These are phyloP conservation scores for Tryphoninae sp. DNA, from an alignment of 2,888 invertebrate genomes.

Conservation along the genomic window DNA sequence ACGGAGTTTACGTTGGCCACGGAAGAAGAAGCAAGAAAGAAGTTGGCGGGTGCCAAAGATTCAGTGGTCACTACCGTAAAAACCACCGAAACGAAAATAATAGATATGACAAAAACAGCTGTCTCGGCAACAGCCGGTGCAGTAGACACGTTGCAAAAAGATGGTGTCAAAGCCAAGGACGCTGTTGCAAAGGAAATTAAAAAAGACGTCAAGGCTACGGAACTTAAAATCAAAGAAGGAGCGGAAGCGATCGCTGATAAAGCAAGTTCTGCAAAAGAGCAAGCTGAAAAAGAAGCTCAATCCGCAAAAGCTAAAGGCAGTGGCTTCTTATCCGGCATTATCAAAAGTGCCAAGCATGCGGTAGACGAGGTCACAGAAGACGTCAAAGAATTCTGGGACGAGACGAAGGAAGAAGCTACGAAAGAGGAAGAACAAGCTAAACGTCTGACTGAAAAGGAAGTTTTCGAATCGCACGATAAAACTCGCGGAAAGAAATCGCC, in stretches of 20 bases:
- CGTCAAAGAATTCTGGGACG: slow-evolving; percentile 69
- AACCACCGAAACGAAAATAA: slow-evolving; percentile 58
- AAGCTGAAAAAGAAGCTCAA: slow-evolving; percentile 73
- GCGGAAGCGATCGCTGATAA: slow-evolving; percentile 35
- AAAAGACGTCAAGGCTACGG: slow-evolving; percentile 40
- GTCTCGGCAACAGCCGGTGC: slow-evolving; percentile 8
- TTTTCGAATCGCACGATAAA: slow-evolving; percentile 51
- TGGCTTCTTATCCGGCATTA: slow-evolving; percentile 70
- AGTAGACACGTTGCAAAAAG: slow-evolving; percentile 42
- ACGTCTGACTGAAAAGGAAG: slow-evolving; percentile 44
- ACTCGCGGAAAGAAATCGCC: slow-evolving; percentile 27
- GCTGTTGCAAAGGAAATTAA: slow-evolving; percentile 40
- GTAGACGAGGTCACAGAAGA: slow-evolving; percentile 63
- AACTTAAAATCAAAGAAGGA: slow-evolving; percentile 51
- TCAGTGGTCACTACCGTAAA: slow-evolving; percentile 53
- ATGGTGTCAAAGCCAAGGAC: slow-evolving; percentile 34
- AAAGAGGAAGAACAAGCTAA: slow-evolving; percentile 55
- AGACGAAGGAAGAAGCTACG: slow-evolving; percentile 64
- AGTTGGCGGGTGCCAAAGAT: slow-evolving; percentile 34
- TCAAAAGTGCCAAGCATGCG: slow-evolving; percentile 71
- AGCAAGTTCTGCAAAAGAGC: slow-evolving; percentile 42
- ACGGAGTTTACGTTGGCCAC: slow-evolving; percentile 22
- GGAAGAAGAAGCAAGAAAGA: slow-evolving; percentile 44
- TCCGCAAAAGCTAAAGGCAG: slow-evolving; percentile 63
- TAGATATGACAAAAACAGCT: slow-evolving; percentile 32